A percentile compares a stretch with the other conserved stretches of the same genome.
These are phyloP conservation scores for Scytalopus superciliaris DNA, from an alignment of 2,113 vertebrate genomes.

Conservation along the genomic window DNA sequence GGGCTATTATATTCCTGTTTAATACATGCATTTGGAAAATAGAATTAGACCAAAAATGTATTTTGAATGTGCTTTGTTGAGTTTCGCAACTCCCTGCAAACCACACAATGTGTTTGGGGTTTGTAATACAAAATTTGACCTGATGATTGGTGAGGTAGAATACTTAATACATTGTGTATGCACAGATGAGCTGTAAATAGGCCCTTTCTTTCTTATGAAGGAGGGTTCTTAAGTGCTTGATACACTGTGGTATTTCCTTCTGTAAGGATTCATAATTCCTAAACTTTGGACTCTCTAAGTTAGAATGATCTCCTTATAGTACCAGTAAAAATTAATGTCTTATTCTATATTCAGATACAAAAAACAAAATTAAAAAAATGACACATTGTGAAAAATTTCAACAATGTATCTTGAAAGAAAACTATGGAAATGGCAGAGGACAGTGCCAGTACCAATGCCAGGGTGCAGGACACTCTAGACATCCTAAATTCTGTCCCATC, in stretches of 20 bases:
- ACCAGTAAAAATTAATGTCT: neutral
- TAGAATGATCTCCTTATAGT: neutral
- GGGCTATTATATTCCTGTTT: conserved; percentile 2
- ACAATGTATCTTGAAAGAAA: neutral
- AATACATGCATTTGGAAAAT: conserved; percentile 7
- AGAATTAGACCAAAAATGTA: conserved; percentile 13
- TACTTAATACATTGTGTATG: neutral
- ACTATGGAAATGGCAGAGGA: neutral
- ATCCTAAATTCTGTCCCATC: neutral
- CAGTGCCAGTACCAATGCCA: neutral
- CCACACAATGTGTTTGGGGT: conserved; percentile 23
- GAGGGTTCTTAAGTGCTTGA: neutral
- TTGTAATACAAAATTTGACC: conserved; percentile 2
- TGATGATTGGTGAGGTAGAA: conserved; percentile 4
- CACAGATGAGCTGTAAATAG: neutral
- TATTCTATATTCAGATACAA: neutral
- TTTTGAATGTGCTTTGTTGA: conserved; percentile 33
- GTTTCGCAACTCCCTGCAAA: conserved; percentile 42
- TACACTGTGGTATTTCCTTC: neutral
- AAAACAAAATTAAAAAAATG: neutral
- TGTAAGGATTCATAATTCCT: neutral
- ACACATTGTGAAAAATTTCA: neutral
- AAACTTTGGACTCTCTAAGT: neutral
- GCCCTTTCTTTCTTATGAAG: neutral
- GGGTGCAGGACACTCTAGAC: neutral